These are phyloP conservation scores for Biston betularia DNA, from an alignment of 2,888 invertebrate species.

Conservation along the genomic window DNA sequence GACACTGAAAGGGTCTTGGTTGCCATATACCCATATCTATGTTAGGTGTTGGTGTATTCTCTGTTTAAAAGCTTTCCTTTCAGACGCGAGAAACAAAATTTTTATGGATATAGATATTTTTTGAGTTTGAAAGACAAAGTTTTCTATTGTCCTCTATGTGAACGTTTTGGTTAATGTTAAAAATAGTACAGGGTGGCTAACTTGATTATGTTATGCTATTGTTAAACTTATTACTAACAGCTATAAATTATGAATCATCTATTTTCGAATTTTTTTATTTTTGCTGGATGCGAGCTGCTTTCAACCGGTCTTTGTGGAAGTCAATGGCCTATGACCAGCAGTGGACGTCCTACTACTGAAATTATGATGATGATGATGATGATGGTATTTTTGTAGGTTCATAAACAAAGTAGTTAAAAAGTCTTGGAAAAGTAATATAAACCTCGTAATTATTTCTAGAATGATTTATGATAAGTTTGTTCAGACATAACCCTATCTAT, in stretches of 20 bases:
- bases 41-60: slow-evolving; percentile 1
- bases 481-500: neutral
- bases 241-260: too few species aligned
- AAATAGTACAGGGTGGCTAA: too few species aligned
- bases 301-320: too few species aligned
- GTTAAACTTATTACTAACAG: too few species aligned
- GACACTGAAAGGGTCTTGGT: slow-evolving; percentile 30
- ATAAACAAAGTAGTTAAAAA: neutral
- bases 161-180: too few species aligned
- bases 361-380: too few species aligned
- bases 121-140: neutral
- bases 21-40: slow-evolving; percentile 11
- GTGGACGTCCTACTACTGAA: too few species aligned
- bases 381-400: too few species aligned
- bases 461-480: neutral
- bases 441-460: neutral
- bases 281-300: too few species aligned
- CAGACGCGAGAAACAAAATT: slow-evolving; percentile 3
- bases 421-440: neutral
- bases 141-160: neutral
- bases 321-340: too few species aligned
- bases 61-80: slow-evolving; percentile 17
- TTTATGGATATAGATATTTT: neutral
- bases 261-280: too few species aligned
- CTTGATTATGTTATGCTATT: too few species aligned